Conservation (phyloP, 2,888 invertebrate species). For the Drosophila macrospina region DNA sequence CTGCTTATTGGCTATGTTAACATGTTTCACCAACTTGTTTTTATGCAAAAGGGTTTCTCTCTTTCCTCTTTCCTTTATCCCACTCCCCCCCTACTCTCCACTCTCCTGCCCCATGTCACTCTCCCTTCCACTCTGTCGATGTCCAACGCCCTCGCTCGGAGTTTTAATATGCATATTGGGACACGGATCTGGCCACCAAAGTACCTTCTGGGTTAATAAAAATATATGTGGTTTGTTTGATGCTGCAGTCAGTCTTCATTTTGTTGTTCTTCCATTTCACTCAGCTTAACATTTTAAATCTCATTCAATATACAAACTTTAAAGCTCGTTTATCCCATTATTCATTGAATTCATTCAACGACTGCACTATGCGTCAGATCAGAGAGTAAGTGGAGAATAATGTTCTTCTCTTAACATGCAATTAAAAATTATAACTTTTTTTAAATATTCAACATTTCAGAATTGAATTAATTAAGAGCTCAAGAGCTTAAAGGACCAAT, state of each 20-base stretch:
- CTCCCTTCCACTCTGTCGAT: not conserved
- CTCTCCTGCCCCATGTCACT: too few relatives aligned
- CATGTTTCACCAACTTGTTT: slow-evolving; percentile 82
- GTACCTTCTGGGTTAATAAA: slow-evolving; percentile 73
- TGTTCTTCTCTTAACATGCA: too few relatives aligned
- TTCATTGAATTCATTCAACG: too few relatives aligned
- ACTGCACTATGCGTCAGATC: too few relatives aligned
- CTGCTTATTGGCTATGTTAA: slow-evolving; percentile 82
- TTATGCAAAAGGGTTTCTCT: slow-evolving; percentile 66
- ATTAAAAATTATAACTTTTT: too few relatives aligned
- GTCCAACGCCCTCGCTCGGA: slow-evolving; percentile 9
- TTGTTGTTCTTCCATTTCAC: slow-evolving; percentile 5
- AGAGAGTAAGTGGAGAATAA: too few relatives aligned
- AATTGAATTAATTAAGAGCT: too few relatives aligned
- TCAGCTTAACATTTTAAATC: not conserved
- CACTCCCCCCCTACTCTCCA: not conserved
- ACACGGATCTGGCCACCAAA: slow-evolving; percentile 59
- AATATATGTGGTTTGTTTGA: slow-evolving; percentile 78
- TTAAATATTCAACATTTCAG: too few relatives aligned
- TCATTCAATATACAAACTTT: not conserved
- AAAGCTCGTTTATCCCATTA: not conserved
- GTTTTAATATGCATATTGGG: slow-evolving; percentile 76
- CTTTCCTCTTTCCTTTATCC: slow-evolving; percentile 15
- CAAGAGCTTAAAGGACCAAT: too few relatives aligned
- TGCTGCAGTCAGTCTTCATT: slow-evolving; percentile 52